Base-by-base conservation (phyloP, 2,888 invertebrate genomes). In the Eilema caniola region DNA sequence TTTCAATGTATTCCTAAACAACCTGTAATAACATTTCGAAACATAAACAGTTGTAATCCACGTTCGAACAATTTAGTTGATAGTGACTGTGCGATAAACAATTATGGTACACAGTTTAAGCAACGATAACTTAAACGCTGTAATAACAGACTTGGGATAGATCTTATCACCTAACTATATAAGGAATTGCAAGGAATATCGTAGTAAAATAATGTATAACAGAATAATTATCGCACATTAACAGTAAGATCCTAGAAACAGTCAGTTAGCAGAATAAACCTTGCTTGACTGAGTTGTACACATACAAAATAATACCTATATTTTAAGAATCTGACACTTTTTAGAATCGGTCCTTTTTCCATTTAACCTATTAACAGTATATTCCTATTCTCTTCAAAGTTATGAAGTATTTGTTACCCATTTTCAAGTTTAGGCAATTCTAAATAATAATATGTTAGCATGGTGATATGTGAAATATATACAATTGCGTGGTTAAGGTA, bases 61-160 rank as follows among this genome's bases (percentile, higher is more conserved):
- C 59, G 47, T 61, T 16, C 37, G 16, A n/a, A 63, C 31, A 57
- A 57, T 24, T 37, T 53, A 67, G 41, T 67, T 67, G 31, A 66
- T 66, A 66, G 23, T 62, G 57, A 37, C 41, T 62, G 56, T 33
- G 23, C 41, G 20, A 62, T 56, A 63, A 62, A 66, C 25, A 31
- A 47, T 67, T 67, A 70, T 62, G 20, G 53, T 67, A 69, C 24
- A 57, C 56, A 66, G 41, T 59, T 68, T 74, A 78, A 73, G 77
- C 78, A 70, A 24, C 41, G 71, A 69, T 72, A 74, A 72, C 75
- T 79, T 72, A 77, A 73, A 75, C 75, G 67, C 66, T 60, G 31
- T 77, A 69, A 73, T 80, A 71, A 75, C 72, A 74, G 70, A 71
- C 71, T 70, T 74, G 72, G 60, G 69, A 62, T 37, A 66, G 64